Percentiles rank a stretch among this genome's conserved stretches.
These are phyloP conservation scores for Chrosomus eos DNA, from an alignment of 2,797 vertebrate genomes.

Conservation along the genomic window DNA sequence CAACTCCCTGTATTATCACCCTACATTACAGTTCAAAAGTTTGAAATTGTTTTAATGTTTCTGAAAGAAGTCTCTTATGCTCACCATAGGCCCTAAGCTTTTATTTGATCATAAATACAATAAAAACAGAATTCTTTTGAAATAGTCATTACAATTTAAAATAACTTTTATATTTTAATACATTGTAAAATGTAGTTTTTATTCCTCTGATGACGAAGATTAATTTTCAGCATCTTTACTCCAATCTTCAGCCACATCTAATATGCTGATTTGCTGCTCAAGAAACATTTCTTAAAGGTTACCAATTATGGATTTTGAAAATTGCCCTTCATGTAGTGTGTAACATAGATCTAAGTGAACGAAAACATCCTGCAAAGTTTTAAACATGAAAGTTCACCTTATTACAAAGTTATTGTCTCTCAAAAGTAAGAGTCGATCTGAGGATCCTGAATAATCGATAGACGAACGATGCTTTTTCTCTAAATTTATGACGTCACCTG, in stretches of 20 bases:
- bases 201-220: neutral
- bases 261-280: neutral
- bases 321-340: too few species aligned
- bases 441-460: too few species aligned
- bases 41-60: neutral
- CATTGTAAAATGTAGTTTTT: neutral
- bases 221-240: neutral
- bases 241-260: neutral
- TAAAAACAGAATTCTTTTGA: neutral
- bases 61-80: neutral
- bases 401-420: too few species aligned
- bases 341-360: too few species aligned
- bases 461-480: too few species aligned
- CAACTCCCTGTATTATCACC: neutral
- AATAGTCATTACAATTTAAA: neutral
- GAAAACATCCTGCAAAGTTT: too few species aligned
- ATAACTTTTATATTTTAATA: neutral
- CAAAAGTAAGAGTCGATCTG: too few species aligned
- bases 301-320: too few species aligned
- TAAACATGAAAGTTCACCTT: too few species aligned
- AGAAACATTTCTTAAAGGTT: too few species aligned
- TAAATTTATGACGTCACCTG: too few species aligned
- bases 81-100: neutral
- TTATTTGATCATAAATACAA: neutral
- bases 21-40: neutral